Evolutionary conservation across 2,888 invertebrate genomes (phyloP).

Genomic region (Syrphus vitripennis): DNA sequence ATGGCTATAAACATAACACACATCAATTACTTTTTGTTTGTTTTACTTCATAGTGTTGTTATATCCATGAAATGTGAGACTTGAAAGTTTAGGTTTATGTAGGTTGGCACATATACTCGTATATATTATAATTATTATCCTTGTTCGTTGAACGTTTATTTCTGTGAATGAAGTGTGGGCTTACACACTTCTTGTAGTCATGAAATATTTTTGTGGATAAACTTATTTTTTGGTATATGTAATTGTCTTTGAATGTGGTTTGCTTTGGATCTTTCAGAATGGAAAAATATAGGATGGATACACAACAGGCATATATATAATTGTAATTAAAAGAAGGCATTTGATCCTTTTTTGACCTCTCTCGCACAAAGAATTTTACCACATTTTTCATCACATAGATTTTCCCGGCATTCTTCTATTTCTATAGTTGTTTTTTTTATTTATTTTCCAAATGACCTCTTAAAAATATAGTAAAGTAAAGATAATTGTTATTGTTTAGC

Average conservation of each 20-base stretch:
- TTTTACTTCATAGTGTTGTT: conserved; percentile 3
- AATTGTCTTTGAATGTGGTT: conserved; percentile 5
- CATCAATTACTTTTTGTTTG: conserved; percentile 26
- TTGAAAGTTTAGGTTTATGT: conserved; percentile 1
- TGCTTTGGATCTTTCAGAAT: not conserved
- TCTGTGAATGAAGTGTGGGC: not conserved
- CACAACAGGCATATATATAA: not conserved
- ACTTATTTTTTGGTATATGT: not conserved
- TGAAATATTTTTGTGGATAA: not conserved
- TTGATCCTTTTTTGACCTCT: conserved; percentile 2
- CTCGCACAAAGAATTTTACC: not conserved
- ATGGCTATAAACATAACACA: conserved; percentile 13
- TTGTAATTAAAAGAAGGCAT: not conserved
- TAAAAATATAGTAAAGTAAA: not conserved
- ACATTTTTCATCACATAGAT: not conserved
- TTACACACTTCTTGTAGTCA: not conserved
- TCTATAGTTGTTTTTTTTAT: not conserved
- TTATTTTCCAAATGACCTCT: not conserved
- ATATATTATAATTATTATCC: conserved; percentile 16
- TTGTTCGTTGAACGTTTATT: conserved; percentile 1
- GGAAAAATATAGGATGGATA: not conserved
- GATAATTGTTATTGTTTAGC: not conserved
- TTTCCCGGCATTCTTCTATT: not conserved
- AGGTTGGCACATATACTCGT: not conserved
- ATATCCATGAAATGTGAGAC: not conserved